Conservation (phyloP, 1,140 invertebrate genomes). For the Gryon sp. region DNA sequence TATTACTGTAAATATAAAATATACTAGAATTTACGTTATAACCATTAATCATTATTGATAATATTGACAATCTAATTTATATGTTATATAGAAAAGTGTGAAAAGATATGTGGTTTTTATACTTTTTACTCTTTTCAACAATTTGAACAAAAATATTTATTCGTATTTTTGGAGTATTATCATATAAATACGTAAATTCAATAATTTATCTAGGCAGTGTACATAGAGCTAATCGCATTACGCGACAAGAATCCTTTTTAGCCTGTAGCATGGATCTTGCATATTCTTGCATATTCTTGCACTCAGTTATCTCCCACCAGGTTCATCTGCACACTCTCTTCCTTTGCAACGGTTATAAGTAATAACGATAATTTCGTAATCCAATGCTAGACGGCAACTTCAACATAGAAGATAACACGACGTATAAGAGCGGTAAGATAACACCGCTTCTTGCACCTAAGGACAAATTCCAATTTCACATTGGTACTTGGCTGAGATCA, state of each 20-base stretch:
- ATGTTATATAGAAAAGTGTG: too few species aligned
- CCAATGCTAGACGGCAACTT: constrained; percentile 34
- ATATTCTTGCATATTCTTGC: constrained; percentile 12
- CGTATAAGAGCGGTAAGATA: constrained; percentile 31
- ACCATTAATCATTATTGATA: too few species aligned
- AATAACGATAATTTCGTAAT: constrained; percentile 51
- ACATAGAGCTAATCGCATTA: constrained; percentile 38
- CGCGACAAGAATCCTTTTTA: constrained; percentile 18
- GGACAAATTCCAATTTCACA: constrained; percentile 46
- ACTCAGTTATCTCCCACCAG: neutral
- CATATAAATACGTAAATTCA: too few species aligned
- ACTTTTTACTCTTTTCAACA: too few species aligned
- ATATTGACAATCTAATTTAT: too few species aligned
- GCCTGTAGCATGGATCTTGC: constrained; percentile 33
- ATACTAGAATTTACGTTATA: too few species aligned
- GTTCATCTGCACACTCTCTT: constrained; percentile 1
- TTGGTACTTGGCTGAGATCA: constrained; percentile 34
- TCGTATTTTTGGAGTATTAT: too few species aligned
- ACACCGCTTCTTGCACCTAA: constrained; percentile 35
- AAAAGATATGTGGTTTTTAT: too few species aligned
- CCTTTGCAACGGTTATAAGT: constrained; percentile 23
- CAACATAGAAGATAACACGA: constrained; percentile 24
- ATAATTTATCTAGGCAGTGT: constrained; percentile 35
- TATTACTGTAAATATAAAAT: too few species aligned
- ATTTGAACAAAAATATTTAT: too few species aligned